These are phyloP conservation scores for Syngnathus rostellatus DNA, from an alignment of 2,797 vertebrate genomes.

Conservation along the genomic window DNA sequence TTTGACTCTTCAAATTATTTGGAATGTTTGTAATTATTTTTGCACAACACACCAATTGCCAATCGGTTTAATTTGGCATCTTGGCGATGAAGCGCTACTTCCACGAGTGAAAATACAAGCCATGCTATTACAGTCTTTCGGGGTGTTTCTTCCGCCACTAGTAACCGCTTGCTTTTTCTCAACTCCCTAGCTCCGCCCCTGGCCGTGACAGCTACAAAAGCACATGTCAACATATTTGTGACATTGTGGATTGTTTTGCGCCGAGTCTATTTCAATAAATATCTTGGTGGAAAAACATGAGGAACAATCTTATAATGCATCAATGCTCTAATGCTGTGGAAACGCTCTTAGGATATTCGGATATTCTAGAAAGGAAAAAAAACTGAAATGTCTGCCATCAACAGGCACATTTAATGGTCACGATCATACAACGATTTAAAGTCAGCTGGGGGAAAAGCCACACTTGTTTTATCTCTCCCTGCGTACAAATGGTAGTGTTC, in stretches of 20 bases:
- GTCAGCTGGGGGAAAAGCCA: conserved; percentile 15
- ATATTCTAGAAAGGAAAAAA: not conserved
- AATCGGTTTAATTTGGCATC: not conserved
- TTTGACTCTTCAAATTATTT: not conserved
- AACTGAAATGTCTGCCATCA: not conserved
- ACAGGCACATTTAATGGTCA: not conserved
- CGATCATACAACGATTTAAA: not conserved
- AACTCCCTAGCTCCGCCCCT: not conserved
- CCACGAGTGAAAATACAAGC: not conserved
- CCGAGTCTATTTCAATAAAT: too few species aligned
- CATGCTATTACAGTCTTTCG: not conserved
- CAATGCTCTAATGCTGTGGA: too few species aligned
- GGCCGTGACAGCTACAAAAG: not conserved
- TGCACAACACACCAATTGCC: not conserved
- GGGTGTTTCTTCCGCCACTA: not conserved
- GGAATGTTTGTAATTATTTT: not conserved
- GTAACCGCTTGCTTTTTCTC: not conserved
- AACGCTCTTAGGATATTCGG: not conserved
- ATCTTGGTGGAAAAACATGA: too few species aligned
- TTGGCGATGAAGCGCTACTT: not conserved
- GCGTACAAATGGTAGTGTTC: conserved; percentile 4
- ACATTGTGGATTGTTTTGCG: too few species aligned
- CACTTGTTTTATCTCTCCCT: conserved; percentile 13
- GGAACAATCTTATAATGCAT: too few species aligned
- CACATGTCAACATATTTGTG: too few species aligned